Conservation (phyloP, 2,797 vertebrate species). For the Smutsia gigantea region DNA sequence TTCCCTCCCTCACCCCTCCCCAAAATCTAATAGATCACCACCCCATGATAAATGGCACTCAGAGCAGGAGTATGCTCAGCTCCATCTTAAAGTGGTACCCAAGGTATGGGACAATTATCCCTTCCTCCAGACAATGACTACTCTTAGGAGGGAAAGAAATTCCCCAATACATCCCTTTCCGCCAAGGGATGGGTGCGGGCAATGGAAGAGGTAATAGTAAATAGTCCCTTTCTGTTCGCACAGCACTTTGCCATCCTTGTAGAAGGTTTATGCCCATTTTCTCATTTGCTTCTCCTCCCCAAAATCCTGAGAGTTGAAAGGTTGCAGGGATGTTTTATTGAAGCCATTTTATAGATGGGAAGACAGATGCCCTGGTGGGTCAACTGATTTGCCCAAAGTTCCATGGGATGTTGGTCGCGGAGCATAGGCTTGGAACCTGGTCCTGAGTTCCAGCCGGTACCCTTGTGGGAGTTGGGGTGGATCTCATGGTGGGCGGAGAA, state of each 20-base stretch:
- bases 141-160: too few relatives aligned
- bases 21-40: constrained; percentile 51
- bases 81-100: not conserved
- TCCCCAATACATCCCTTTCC: fast-evolving
- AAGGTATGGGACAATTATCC: not conserved
- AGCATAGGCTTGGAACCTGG: too few relatives aligned
- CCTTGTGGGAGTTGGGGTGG: not conserved
- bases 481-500: not conserved
- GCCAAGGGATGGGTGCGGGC: not conserved
- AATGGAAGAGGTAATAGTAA: fast-evolving
- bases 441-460: not conserved
- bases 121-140: not conserved
- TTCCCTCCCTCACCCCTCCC: not conserved
- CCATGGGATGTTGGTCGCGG: not conserved
- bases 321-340: not conserved
- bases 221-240: not conserved
- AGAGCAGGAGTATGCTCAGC: not conserved
- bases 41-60: not conserved
- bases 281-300: not conserved
- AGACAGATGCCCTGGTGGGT: not conserved
- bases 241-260: not conserved
- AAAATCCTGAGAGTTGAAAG: not conserved
- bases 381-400: fast-evolving
- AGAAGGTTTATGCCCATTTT: not conserved
- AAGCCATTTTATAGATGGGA: not conserved